phyloP scores from a whole-genome alignment of 2,888 invertebrate species.

The Drosophila subquinaria region DNA sequence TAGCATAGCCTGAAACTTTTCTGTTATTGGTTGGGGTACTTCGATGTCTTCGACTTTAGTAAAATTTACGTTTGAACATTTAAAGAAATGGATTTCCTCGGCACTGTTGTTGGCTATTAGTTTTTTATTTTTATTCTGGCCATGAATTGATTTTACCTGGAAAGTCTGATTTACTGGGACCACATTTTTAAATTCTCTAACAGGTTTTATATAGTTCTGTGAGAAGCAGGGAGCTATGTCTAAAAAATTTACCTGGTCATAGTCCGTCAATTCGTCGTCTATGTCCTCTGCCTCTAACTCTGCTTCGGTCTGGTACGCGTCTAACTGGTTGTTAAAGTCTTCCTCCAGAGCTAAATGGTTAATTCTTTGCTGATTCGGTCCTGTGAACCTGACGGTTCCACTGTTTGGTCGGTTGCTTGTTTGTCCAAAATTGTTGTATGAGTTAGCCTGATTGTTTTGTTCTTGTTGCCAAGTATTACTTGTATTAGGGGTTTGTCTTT shows the following conservation, averaged over 20 bases:
- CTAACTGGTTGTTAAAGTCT: not conserved
- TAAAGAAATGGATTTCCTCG: not conserved
- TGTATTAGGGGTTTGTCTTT: not conserved
- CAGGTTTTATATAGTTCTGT: constrained; percentile 6
- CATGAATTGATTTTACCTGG: not conserved
- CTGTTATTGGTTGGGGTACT: not conserved
- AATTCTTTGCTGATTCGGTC: not conserved
- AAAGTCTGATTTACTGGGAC: not conserved
- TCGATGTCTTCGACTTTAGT: not conserved
- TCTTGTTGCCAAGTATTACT: too few relatives aligned
- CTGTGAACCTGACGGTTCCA: constrained; percentile 2
- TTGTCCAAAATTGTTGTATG: not conserved
- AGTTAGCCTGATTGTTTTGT: not conserved
- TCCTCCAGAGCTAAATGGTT: not conserved
- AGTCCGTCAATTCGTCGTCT: not conserved
- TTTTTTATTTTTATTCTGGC: constrained; percentile 1
- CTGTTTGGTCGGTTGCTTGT: constrained; percentile 6
- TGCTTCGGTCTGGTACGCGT: not conserved
- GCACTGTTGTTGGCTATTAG: not conserved
- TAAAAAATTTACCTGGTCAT: constrained; percentile 14
- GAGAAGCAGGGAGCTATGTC: constrained; percentile 2
- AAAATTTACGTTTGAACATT: not conserved
- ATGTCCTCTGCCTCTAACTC: not conserved
- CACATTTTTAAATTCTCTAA: not conserved
- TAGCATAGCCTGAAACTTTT: not conserved